These are phyloP conservation scores for Acropora tenuis DNA, from an alignment of 64 coral and sea anemone species.

Conservation along the genomic window DNA sequence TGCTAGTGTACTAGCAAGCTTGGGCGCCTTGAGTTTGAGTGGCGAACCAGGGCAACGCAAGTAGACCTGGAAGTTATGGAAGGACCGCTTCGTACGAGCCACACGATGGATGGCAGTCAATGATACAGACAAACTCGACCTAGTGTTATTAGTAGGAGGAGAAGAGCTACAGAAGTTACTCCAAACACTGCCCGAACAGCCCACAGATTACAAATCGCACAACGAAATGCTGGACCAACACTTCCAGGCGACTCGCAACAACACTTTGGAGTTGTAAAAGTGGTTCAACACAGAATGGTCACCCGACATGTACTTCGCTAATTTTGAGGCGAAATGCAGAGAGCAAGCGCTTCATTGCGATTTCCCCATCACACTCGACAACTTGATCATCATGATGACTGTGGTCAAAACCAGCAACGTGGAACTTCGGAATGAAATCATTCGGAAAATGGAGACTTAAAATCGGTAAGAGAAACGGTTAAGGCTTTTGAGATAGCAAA, in stretches of 20 bases:
- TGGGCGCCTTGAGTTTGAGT: too few relatives aligned
- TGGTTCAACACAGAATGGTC: slow-evolving; percentile 54
- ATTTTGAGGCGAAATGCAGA: slow-evolving; percentile 34
- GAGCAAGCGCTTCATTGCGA: background rate
- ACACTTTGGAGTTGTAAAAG: slow-evolving; percentile 52
- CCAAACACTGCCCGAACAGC: slow-evolving; percentile 39
- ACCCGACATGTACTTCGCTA: slow-evolving; percentile 2
- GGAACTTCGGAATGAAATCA: background rate
- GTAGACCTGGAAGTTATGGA: slow-evolving; percentile 37
- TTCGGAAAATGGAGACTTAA: background rate
- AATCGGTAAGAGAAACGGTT: background rate
- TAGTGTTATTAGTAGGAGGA: slow-evolving; percentile 22
- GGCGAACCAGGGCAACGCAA: slow-evolving; percentile 25
- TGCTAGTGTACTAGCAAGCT: too few relatives aligned
- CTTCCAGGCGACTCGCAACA: slow-evolving; percentile 54
- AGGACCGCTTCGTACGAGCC: background rate
- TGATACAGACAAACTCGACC: slow-evolving; percentile 12
- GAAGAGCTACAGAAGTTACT: slow-evolving; percentile 45
- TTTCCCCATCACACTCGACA: slow-evolving; percentile 34
- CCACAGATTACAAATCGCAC: slow-evolving; percentile 34
- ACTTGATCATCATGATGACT: slow-evolving; percentile 29
- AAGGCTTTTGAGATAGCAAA: too few relatives aligned
- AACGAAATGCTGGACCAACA: slow-evolving; percentile 9
- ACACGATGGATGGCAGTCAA: slow-evolving; percentile 28
- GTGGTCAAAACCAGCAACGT: background rate